phyloP scores from a whole-genome alignment of 2,113 vertebrate species.

The Atractosteus spatula region DNA sequence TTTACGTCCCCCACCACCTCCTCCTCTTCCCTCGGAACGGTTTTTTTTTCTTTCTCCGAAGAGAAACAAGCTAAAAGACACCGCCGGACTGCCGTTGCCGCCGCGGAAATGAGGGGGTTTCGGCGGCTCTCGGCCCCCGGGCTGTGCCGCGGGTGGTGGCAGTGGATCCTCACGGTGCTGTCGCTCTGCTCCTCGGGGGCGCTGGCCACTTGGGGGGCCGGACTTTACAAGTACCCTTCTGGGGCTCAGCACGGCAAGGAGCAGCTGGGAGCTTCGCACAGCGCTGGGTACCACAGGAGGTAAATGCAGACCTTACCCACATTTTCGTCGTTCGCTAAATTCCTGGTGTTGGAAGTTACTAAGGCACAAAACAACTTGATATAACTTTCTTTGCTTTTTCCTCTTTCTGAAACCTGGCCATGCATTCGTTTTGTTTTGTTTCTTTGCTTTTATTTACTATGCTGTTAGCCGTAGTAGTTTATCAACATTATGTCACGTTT shows the following conservation, averaged over 20 bases:
- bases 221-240: slow-evolving; percentile 60
- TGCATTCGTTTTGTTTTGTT: too few relatives aligned
- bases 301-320: slow-evolving; percentile 23
- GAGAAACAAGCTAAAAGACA: background rate
- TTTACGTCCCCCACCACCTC: slow-evolving; percentile 8
- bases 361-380: too few relatives aligned
- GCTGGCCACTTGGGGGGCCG: slow-evolving; percentile 65
- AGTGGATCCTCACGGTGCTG: slow-evolving; percentile 49
- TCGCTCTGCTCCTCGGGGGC: slow-evolving; percentile 42
- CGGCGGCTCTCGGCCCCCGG: slow-evolving; percentile 45
- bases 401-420: too few relatives aligned
- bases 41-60: slow-evolving; percentile 23
- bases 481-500: too few relatives aligned
- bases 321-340: too few relatives aligned
- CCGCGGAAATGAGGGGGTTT: slow-evolving; percentile 54
- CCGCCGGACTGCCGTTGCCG: slow-evolving; percentile 28
- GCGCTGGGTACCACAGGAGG: slow-evolving; percentile 62
- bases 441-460: too few relatives aligned
- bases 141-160: slow-evolving; percentile 48
- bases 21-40: slow-evolving; percentile 14
- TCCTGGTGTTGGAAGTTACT: too few relatives aligned
- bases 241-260: slow-evolving; percentile 53
- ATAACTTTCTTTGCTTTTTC: too few relatives aligned
- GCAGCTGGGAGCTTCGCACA: slow-evolving; percentile 42
- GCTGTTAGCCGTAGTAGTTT: too few relatives aligned